phyloP scores from a whole-genome alignment of 2,888 invertebrate genomes.

The Cerastoderma edule region DNA sequence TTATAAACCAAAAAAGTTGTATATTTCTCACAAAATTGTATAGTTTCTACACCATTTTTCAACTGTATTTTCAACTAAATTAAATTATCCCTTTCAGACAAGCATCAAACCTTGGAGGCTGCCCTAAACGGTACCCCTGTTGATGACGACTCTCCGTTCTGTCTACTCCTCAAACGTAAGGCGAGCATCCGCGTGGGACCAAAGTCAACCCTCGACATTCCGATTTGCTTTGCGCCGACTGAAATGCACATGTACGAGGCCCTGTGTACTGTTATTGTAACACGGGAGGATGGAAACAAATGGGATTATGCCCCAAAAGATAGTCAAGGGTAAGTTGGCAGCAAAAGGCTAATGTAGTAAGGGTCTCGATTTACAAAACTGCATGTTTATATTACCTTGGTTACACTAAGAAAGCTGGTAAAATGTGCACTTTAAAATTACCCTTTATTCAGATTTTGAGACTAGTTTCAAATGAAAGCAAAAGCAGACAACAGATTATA shows the following conservation, averaged over 20 bases:
- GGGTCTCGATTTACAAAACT: too few relatives aligned
- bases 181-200: constrained; percentile 77
- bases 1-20: too few relatives aligned
- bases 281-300: constrained; percentile 73
- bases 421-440: too few relatives aligned
- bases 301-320: constrained; percentile 70
- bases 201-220: constrained; percentile 82
- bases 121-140: constrained; percentile 48
- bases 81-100: constrained; percentile 69
- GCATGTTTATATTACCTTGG: too few relatives aligned
- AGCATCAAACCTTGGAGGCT: constrained; percentile 57
- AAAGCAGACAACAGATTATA: too few relatives aligned
- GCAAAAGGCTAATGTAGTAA: too few relatives aligned
- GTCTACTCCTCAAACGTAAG: constrained; percentile 78
- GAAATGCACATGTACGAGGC: constrained; percentile 80
- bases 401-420: too few relatives aligned
- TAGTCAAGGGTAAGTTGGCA: constrained; percentile 63
- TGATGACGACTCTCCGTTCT: constrained; percentile 77
- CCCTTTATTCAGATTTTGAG: too few relatives aligned
- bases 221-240: constrained; percentile 82
- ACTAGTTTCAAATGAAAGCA: too few relatives aligned
- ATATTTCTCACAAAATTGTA: too few relatives aligned
- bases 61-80: too few relatives aligned
- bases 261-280: constrained; percentile 76
- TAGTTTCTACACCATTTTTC: too few relatives aligned